A percentile compares a stretch with the other conserved stretches of the same genome.
Conservation (phyloP, 92 coral and sea anemone genomes). For the Pocillopora meandrina region DNA sequence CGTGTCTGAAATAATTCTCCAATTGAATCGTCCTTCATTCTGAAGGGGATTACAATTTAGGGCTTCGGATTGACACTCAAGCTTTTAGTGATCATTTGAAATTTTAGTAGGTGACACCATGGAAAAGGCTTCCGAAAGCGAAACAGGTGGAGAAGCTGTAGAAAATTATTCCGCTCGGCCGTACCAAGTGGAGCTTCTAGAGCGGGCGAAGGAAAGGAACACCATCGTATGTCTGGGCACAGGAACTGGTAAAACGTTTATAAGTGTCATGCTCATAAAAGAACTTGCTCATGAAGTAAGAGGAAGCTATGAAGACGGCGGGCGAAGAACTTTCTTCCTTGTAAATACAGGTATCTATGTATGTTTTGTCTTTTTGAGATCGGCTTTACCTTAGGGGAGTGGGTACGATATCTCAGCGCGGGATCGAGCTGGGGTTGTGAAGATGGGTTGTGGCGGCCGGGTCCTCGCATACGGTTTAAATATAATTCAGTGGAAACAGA, state of each 20-base stretch:
- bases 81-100: background rate
- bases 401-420: background rate
- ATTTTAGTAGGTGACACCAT: background rate
- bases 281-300: slow-evolving; percentile 77
- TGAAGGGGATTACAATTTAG: too few species aligned
- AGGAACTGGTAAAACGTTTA: slow-evolving; percentile 98
- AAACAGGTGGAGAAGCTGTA: background rate
- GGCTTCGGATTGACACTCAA: too few species aligned
- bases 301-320: slow-evolving; percentile 62
- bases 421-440: background rate
- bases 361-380: background rate
- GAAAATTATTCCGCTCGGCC: slow-evolving; percentile 64
- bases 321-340: slow-evolving; percentile 88
- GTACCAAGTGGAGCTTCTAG: slow-evolving; percentile 85
- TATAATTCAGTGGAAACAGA: too few species aligned
- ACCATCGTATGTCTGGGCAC: slow-evolving; percentile 95
- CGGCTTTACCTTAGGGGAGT: background rate
- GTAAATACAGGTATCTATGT: slow-evolving; percentile 78
- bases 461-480: too few species aligned
- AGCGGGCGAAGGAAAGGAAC: slow-evolving; percentile 70
- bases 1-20: background rate
- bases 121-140: slow-evolving; percentile 18
- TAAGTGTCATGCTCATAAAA: slow-evolving; percentile 92
- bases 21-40: background rate
- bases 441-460: too few species aligned